phyloP scores from a whole-genome alignment of 1,140 invertebrate species.

The Chironomus tepperi region DNA sequence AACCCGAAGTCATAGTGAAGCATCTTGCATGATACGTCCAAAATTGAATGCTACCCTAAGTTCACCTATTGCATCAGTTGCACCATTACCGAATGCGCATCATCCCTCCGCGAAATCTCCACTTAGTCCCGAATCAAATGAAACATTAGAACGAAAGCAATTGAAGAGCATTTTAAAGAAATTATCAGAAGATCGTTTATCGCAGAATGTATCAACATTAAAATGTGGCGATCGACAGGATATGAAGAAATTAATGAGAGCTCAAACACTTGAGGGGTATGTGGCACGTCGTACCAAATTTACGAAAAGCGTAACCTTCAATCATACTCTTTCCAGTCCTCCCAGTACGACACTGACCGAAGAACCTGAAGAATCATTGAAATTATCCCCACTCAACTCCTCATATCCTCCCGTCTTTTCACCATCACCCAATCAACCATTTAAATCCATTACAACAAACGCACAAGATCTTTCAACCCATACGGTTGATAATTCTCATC shows the following conservation, averaged over 20 bases:
- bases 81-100: constrained; percentile 35
- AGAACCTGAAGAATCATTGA: constrained; percentile 26
- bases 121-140: constrained; percentile 64
- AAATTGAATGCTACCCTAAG: constrained; percentile 37
- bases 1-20: constrained; percentile 56
- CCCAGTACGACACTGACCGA: constrained; percentile 43
- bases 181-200: constrained; percentile 53
- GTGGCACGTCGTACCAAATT: constrained; percentile 78
- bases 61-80: constrained; percentile 28
- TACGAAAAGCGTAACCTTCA: constrained; percentile 80
- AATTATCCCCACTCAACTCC: not conserved
- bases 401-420: not conserved
- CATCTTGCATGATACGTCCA: constrained; percentile 39
- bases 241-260: constrained; percentile 57
- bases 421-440: not conserved
- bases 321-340: constrained; percentile 70
- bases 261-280: constrained; percentile 76
- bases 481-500: not conserved
- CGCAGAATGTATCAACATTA: constrained; percentile 42
- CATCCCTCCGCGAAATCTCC: constrained; percentile 34
- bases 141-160: constrained; percentile 69
- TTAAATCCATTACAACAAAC: not conserved
- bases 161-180: constrained; percentile 80
- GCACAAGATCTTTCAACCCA: not conserved
- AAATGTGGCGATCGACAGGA: constrained; percentile 45